Evolutionary conservation across 1,140 invertebrate species (phyloP), one percentile per base, ranked within the genome.

Genomic region (Nasonia vitripennis): DNA sequence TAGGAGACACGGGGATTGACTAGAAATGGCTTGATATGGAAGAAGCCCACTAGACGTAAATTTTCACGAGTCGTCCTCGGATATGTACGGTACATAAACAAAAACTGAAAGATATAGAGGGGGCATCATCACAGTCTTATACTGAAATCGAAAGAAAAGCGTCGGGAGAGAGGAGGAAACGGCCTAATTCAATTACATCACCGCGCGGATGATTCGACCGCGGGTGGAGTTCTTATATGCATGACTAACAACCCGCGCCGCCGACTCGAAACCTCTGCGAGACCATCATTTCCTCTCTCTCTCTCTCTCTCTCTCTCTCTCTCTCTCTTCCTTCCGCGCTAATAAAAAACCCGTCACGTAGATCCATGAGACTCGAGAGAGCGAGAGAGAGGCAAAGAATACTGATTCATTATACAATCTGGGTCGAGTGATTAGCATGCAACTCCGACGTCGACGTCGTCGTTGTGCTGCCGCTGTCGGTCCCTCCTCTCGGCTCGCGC

Each of bases 381-480:
- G 70, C 14, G 83, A 88, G 86, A 55, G 85, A 86, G 78, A 90
- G 90, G 89, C 87, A 91, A 91, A 93, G 91, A 92, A 92, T 91
- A 92, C 92, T 93, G 91, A 93, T 93, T 93, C 92, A 93, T 93
- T 93, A 93, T 93, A 93, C 92, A 93, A 93, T 93, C 92, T 93
- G 90, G 92, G 91, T 91, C 91, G 91, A 93, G 91, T 93, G 92
- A 93, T 93, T 93, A 93, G 92, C 92, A 93, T 93, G 92, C 92
- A 90, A 88, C 92, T 88, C 88, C 87, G 88, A 86, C 68, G 89
- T 87, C 87, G 88, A 86, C 68, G 89, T 87, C 88, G 89, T 89
- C 88, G 88, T 88, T 88, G 87, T 90, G n/a, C 88, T 81, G 23
- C 17, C 45, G 23, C 27, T 68, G 55, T 7, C 34, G 37, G 34